Conservation (phyloP, 2,797 vertebrate genomes). For the Melanotaenia parkinsoni region DNA sequence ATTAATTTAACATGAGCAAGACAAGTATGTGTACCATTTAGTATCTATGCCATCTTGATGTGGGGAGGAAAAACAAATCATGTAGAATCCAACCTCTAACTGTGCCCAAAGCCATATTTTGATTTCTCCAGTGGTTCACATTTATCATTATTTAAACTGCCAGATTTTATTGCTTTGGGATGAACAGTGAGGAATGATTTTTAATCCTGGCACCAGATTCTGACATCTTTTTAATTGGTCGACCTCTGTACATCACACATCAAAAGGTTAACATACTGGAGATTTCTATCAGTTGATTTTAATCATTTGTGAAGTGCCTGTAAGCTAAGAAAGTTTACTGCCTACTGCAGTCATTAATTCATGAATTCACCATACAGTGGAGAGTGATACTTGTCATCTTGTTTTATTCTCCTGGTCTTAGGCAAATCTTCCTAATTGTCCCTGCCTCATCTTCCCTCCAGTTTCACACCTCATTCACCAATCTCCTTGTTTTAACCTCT, state of each 20-base stretch:
- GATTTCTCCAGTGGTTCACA: background rate
- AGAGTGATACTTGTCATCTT: background rate
- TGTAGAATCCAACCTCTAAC: background rate
- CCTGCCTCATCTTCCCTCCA: background rate
- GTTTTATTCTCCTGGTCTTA: background rate
- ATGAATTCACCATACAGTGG: background rate
- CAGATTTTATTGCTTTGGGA: too few relatives aligned
- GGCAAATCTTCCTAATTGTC: background rate
- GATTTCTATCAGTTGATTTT: background rate
- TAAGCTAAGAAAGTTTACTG: background rate
- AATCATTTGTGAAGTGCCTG: background rate
- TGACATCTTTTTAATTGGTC: too few relatives aligned
- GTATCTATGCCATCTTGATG: too few relatives aligned
- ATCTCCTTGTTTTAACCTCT: conserved; percentile 16
- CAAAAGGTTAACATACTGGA: background rate
- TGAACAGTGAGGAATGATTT: too few relatives aligned
- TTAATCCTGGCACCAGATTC: too few relatives aligned
- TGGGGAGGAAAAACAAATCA: too few relatives aligned
- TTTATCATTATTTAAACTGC: background rate
- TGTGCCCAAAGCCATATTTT: too few relatives aligned
- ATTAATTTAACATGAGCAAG: too few relatives aligned
- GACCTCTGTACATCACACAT: background rate
- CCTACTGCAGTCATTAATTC: background rate
- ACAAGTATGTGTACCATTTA: too few relatives aligned
- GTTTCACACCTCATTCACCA: conserved; percentile 25